Conservation (phyloP, 2,797 vertebrate species). For the Acipenser oxyrinchus region DNA sequence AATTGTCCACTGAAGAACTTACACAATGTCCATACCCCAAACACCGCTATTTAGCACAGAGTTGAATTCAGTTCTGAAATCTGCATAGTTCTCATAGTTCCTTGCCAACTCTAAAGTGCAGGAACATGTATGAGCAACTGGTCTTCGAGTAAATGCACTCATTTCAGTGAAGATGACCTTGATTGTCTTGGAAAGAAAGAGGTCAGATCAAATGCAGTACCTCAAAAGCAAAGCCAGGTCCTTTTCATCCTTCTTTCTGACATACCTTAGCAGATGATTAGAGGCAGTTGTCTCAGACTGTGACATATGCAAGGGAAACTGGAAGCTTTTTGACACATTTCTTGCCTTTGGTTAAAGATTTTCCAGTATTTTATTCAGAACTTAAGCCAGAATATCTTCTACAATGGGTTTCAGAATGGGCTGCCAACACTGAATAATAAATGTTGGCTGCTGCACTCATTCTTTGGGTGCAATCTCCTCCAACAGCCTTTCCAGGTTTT, state of each 20-base stretch:
- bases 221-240: constrained; percentile 19
- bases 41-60: constrained; percentile 20
- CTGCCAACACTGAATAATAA: constrained; percentile 7
- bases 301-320: constrained; percentile 15
- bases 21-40: constrained; percentile 20
- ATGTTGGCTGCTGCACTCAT: neutral
- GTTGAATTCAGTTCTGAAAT: constrained; percentile 20
- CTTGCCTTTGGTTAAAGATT: neutral
- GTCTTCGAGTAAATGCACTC: constrained; percentile 5
- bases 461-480: neutral
- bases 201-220: constrained; percentile 19
- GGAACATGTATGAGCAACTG: constrained; percentile 19
- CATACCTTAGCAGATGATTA: constrained; percentile 17
- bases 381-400: neutral
- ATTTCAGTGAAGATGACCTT: constrained; percentile 16
- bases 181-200: constrained; percentile 19
- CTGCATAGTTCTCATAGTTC: constrained; percentile 11
- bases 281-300: constrained; percentile 12
- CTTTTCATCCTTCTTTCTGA: constrained; percentile 17
- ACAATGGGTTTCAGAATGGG: neutral
- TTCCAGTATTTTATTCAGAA: constrained; percentile 6
- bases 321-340: constrained; percentile 4
- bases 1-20: no score
- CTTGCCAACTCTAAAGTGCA: constrained; percentile 10
- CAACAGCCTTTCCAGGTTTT: neutral